Evolutionary conservation across 1,140 invertebrate genomes (phyloP).

Genomic region (Oryctes rhinoceros): DNA sequence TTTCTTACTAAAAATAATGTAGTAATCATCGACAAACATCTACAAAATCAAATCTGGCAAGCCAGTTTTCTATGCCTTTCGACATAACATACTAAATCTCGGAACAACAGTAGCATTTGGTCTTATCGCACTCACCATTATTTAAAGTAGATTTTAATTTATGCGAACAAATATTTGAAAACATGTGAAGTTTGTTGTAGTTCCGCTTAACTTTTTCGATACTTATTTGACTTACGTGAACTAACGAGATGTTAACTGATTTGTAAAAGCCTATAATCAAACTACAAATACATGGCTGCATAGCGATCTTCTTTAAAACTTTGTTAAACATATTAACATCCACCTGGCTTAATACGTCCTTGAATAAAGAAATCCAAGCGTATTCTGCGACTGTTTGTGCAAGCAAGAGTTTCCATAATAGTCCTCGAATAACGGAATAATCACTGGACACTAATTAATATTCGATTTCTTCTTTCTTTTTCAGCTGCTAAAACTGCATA

Average conservation of each 20-base stretch:
- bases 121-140: slow-evolving; percentile 13
- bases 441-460: not conserved
- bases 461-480: not conserved
- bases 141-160: slow-evolving; percentile 38
- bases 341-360: not conserved
- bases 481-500: slow-evolving; percentile 21
- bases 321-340: slow-evolving; percentile 36
- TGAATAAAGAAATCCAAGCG: slow-evolving; percentile 15
- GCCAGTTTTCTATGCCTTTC: not conserved
- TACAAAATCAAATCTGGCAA: not conserved
- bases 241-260: slow-evolving; percentile 37
- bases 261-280: slow-evolving; percentile 37
- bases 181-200: slow-evolving; percentile 21
- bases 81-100: not conserved
- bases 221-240: slow-evolving; percentile 33
- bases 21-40: too few relatives aligned
- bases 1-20: too few relatives aligned
- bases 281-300: slow-evolving; percentile 22
- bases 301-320: slow-evolving; percentile 27
- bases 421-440: not conserved
- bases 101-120: slow-evolving; percentile 17
- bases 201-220: slow-evolving; percentile 28
- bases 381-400: not conserved
- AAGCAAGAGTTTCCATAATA: not conserved
- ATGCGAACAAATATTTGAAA: slow-evolving; percentile 30